A percentile compares a stretch with the other conserved stretches of the same genome.
These are phyloP conservation scores for Argyresthia goedartella DNA, from an alignment of 2,888 invertebrate genomes.

Conservation along the genomic window DNA sequence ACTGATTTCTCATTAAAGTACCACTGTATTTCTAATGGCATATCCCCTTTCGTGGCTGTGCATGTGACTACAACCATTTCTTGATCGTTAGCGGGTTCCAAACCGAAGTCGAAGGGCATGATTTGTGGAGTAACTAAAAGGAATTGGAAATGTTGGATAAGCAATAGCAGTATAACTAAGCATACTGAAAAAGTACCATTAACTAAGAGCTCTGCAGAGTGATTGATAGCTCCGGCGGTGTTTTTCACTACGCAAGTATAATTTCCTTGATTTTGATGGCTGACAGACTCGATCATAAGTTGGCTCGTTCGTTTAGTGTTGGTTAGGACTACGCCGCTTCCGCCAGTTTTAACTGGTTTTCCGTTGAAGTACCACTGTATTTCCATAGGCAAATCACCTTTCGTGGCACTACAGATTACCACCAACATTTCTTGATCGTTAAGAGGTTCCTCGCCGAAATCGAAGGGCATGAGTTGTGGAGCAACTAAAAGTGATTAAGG, in stretches of 20 bases:
- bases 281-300: conserved; percentile 73
- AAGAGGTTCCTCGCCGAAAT: conserved; percentile 77
- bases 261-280: conserved; percentile 72
- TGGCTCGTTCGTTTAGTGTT: conserved; percentile 72
- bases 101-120: conserved; percentile 79
- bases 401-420: conserved; percentile 77
- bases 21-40: conserved; percentile 83
- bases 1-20: conserved; percentile 60
- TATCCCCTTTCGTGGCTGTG: conserved; percentile 81
- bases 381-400: conserved; percentile 83
- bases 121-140: conserved; percentile 77
- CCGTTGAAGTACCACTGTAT: conserved; percentile 79
- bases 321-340: conserved; percentile 64
- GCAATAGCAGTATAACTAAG: neutral
- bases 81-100: conserved; percentile 76
- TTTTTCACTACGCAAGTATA: conserved; percentile 75
- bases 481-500: conserved; percentile 56
- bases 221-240: conserved; percentile 66
- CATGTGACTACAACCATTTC: conserved; percentile 79
- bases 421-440: conserved; percentile 79
- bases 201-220: conserved; percentile 68
- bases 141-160: conserved; percentile 11
- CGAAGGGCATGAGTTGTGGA: conserved; percentile 79
- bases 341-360: conserved; percentile 45
- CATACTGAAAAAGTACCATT: conserved; percentile 40